phyloP scores from a whole-genome alignment of 2,888 invertebrate species.

The Ctenicera cuprea region DNA sequence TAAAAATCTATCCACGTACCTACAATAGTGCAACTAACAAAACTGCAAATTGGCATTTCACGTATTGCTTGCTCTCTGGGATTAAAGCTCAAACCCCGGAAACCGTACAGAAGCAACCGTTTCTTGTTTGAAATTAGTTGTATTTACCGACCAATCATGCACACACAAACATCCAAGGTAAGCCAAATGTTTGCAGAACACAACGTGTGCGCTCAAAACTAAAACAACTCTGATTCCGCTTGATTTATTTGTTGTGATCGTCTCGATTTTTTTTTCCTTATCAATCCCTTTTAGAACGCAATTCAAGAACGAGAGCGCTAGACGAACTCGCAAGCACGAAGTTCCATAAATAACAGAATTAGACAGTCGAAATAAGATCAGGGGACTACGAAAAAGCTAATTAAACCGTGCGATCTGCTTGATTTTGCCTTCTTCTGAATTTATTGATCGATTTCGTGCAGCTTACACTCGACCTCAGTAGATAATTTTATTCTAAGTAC shows the following conservation, averaged over 20 bases:
- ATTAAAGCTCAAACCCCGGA: background rate
- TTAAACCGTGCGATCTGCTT: slow-evolving; percentile 12
- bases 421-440: slow-evolving; percentile 8
- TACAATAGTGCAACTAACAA: background rate
- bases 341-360: slow-evolving; percentile 30
- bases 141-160: slow-evolving; percentile 24
- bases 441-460: slow-evolving; percentile 2
- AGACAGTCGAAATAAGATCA: slow-evolving; percentile 27
- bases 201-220: background rate
- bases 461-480: slow-evolving; percentile 13
- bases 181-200: slow-evolving; percentile 15
- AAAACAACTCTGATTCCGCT: background rate
- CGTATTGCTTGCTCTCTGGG: background rate
- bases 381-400: slow-evolving; percentile 25
- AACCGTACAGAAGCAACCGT: background rate
- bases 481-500: slow-evolving; percentile 29
- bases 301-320: background rate
- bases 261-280: slow-evolving; percentile 18
- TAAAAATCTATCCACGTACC: background rate
- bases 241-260: background rate
- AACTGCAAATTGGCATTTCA: slow-evolving; percentile 8
- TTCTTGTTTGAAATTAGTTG: slow-evolving; percentile 28
- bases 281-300: slow-evolving; percentile 9
- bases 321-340: slow-evolving; percentile 12
- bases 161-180: slow-evolving; percentile 11